Conservation (phyloP, 2,797 vertebrate species). For the Thalassophryne amazonica region DNA sequence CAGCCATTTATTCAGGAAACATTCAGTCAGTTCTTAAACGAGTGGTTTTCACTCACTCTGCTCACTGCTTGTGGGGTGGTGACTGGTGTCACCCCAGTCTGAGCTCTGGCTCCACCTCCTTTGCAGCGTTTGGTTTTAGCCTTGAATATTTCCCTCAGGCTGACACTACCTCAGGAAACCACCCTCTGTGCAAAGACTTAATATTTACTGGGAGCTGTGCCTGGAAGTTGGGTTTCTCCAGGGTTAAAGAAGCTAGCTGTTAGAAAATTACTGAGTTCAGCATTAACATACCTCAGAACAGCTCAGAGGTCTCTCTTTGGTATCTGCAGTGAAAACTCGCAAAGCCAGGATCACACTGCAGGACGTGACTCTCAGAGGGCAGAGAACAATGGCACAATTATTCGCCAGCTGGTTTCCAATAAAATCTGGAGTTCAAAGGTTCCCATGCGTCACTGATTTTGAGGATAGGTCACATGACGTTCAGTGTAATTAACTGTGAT, state of each 20-base stretch:
- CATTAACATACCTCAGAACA: constrained; percentile 20
- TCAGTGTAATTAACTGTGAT: constrained; percentile 18
- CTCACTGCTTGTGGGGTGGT: constrained; percentile 45
- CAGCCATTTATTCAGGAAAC: constrained; percentile 44
- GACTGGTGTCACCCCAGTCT: constrained; percentile 43
- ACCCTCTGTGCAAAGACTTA: constrained; percentile 46
- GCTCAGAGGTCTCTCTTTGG: constrained; percentile 26
- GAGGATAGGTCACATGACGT: constrained; percentile 17
- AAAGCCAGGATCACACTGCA: constrained; percentile 29
- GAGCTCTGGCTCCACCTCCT: constrained; percentile 28
- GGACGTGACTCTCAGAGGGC: constrained; percentile 7
- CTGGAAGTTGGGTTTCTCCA: constrained; percentile 9
- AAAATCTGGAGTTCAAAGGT: constrained; percentile 45
- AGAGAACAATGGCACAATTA: constrained; percentile 33
- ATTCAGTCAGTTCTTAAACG: constrained; percentile 54
- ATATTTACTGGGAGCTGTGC: constrained; percentile 50
- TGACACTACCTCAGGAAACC: constrained; percentile 70
- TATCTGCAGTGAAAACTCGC: constrained; percentile 6
- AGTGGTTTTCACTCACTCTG: constrained; percentile 23
- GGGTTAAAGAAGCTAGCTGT: constrained; percentile 17
- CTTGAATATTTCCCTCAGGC: constrained; percentile 64
- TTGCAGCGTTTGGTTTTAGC: constrained; percentile 15
- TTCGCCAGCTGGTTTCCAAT: constrained; percentile 23
- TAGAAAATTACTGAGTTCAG: constrained; percentile 46
- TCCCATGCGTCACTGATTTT: constrained; percentile 26